Evolutionary conservation across 1,140 invertebrate genomes (phyloP).

Genomic region (Probaryconus sp.): DNA sequence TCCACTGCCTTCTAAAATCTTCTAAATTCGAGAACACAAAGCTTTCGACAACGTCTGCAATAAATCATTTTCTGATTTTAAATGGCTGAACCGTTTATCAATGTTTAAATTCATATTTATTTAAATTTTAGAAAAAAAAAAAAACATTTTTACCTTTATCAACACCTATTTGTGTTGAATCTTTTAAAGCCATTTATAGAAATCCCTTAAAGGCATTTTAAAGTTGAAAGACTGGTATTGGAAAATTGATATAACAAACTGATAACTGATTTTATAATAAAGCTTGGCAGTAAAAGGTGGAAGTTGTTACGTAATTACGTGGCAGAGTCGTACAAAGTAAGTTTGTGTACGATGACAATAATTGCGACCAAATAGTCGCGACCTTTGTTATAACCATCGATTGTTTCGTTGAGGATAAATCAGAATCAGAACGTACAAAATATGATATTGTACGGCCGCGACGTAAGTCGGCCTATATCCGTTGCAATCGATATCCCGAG

Average conservation of each 20-base stretch:
- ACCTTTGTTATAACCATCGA: slow-evolving; percentile 34
- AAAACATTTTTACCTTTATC: too few relatives aligned
- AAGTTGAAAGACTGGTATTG: not conserved
- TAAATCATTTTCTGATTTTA: too few relatives aligned
- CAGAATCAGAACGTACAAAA: slow-evolving; percentile 31
- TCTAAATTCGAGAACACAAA: slow-evolving; percentile 21
- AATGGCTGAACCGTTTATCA: too few relatives aligned
- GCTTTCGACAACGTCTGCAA: slow-evolving; percentile 4
- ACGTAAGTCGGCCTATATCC: slow-evolving; percentile 61
- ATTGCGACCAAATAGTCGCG: slow-evolving; percentile 17
- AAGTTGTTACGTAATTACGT: not conserved
- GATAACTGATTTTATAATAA: slow-evolving; percentile 9
- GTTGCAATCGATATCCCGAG: slow-evolving; percentile 62
- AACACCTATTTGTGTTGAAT: too few relatives aligned
- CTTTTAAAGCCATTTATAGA: too few relatives aligned
- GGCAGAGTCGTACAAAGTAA: slow-evolving; percentile 3
- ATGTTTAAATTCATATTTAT: too few relatives aligned
- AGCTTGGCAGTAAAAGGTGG: slow-evolving; percentile 27
- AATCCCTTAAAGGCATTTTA: too few relatives aligned
- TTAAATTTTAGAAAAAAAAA: too few relatives aligned
- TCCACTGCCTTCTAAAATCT: slow-evolving; percentile 13
- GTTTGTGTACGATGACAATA: slow-evolving; percentile 1
- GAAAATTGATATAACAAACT: not conserved
- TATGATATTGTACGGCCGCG: slow-evolving; percentile 43
- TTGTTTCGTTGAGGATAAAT: slow-evolving; percentile 32